Evolutionary conservation across 2,113 vertebrate species (phyloP).

Genomic region (Pteruthius melanotis): DNA sequence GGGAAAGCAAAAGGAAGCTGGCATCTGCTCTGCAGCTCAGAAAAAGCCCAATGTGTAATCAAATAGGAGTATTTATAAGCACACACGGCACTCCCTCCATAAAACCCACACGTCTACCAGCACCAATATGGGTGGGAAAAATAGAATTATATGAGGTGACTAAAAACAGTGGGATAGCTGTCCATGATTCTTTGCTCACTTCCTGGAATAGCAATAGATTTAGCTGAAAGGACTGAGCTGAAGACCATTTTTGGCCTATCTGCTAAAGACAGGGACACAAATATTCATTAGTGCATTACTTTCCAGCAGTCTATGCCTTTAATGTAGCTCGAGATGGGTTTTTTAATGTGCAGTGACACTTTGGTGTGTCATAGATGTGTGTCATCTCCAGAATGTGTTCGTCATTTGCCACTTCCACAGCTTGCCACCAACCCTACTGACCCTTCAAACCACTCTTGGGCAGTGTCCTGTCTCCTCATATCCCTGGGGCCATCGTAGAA

Average conservation of each 20-base stretch:
- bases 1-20: background rate
- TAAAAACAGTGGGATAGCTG: background rate
- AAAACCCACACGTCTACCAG: background rate
- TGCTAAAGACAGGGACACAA: background rate
- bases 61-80: background rate
- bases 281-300: background rate
- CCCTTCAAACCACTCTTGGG: background rate
- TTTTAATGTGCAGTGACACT: no score
- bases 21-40: background rate
- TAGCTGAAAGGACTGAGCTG: background rate
- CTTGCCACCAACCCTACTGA: background rate
- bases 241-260: background rate
- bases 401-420: background rate
- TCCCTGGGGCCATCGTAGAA: background rate
- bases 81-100: accelerated
- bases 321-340: background rate
- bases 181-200: background rate
- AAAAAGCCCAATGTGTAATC: background rate
- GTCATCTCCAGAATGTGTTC: background rate
- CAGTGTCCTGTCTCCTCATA: background rate
- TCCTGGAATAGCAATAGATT: background rate
- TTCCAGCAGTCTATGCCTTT: background rate
- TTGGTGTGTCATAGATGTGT: no score
- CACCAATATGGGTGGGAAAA: background rate
- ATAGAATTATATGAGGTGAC: background rate